Conservation (phyloP, 2,797 vertebrate genomes). For the Crocidura indochinensis region DNA sequence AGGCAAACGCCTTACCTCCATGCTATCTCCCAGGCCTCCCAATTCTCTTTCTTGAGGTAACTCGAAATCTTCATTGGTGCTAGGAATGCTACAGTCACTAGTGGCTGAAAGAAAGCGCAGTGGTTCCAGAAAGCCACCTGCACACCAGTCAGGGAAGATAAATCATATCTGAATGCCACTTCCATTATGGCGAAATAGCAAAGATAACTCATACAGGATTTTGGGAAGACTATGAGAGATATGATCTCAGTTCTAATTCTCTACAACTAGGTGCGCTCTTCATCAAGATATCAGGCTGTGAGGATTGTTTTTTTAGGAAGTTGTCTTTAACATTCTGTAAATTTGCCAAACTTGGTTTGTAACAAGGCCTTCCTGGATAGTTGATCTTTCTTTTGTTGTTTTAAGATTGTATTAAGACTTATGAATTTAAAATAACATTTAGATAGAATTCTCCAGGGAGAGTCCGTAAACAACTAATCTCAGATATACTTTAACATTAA, state of each 20-base stretch:
- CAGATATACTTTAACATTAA: neutral
- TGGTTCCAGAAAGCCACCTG: too few relatives aligned
- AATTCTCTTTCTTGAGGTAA: neutral
- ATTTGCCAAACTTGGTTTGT: neutral
- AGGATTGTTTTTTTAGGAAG: neutral
- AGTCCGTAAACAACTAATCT: neutral
- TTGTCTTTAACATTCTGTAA: neutral
- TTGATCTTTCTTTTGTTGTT: neutral
- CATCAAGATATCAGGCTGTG: neutral
- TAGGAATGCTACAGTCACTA: neutral
- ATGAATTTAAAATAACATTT: too few relatives aligned
- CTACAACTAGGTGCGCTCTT: neutral
- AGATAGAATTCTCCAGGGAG: conserved; percentile 5
- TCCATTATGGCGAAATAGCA: neutral
- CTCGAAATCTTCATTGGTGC: neutral
- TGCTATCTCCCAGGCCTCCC: too few relatives aligned
- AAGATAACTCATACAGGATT: neutral
- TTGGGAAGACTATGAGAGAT: neutral
- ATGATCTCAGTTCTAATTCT: neutral
- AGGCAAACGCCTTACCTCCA: too few relatives aligned
- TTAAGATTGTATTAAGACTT: neutral
- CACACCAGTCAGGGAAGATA: neutral
- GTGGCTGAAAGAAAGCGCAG: neutral
- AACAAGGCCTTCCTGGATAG: conserved; percentile 35
- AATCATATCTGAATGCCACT: neutral